A percentile compares a stretch with the other conserved stretches of the same genome.
Conservation (phyloP, 2,888 invertebrate genomes). For the Linnaemya vulpina region DNA sequence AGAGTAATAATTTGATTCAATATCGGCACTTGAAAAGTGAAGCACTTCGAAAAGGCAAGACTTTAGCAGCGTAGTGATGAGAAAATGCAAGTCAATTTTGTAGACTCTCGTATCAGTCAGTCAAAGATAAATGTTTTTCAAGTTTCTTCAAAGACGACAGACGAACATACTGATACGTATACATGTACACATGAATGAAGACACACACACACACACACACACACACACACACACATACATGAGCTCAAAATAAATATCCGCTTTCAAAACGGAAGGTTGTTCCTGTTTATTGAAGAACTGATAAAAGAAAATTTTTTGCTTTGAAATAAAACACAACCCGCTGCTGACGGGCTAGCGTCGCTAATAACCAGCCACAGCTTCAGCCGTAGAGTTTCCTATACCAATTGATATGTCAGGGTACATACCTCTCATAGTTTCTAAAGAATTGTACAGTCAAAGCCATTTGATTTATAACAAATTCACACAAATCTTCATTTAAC, state of each 20-base stretch:
- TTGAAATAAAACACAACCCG: no score
- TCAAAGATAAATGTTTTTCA: conserved; percentile 14
- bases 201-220: no score
- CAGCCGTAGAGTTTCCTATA: no score
- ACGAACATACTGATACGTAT: neutral
- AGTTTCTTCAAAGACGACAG: neutral
- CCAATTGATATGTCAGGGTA: neutral
- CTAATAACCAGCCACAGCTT: no score
- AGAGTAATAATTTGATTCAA: conserved; percentile 7
- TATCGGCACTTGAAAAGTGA: conserved; percentile 22
- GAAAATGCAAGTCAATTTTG: conserved; percentile 23
- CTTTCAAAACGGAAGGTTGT: conserved; percentile 31
- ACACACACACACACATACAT: neutral
- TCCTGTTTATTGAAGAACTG: conserved; percentile 35
- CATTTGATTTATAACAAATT: conserved; percentile 90
- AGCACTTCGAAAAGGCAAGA: conserved; percentile 10
- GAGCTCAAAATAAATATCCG: conserved; percentile 50
- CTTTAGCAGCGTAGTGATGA: neutral
- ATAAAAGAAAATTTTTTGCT: neutral
- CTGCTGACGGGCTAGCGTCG: no score
- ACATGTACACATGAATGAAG: no score
- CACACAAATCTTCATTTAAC: conserved; percentile 86
- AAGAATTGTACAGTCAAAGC: conserved; percentile 91
- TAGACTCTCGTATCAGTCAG: neutral
- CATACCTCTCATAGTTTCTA: conserved; percentile 89